phyloP scores from a whole-genome alignment of 2,888 invertebrate species.

The Xestoiulus laeticollis region DNA sequence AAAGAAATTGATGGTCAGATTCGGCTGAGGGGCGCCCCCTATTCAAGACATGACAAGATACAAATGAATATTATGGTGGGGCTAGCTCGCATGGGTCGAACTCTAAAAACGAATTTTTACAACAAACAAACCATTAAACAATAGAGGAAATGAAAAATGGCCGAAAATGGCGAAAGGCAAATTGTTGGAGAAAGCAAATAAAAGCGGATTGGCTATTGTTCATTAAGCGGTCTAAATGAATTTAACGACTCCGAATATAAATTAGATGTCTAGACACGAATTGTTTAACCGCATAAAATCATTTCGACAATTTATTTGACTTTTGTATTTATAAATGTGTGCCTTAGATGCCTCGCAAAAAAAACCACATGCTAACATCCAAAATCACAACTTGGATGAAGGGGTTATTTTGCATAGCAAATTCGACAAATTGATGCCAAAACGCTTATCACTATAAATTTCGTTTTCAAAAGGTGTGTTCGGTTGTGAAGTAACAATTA shows the following conservation, averaged over 20 bases:
- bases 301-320: slow-evolving; percentile 4
- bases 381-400: not conserved
- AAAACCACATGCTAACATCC: not conserved
- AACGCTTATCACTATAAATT: not conserved
- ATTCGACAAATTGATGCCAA: not conserved
- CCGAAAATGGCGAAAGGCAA: slow-evolving; percentile 32
- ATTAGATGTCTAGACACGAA: slow-evolving; percentile 14
- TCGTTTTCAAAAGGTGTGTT: too few relatives aligned
- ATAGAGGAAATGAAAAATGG: slow-evolving; percentile 1
- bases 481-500: not conserved
- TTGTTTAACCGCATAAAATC: not conserved
- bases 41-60: slow-evolving; percentile 34
- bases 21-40: slow-evolving; percentile 18
- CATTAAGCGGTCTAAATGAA: slow-evolving; percentile 36
- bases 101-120: not conserved
- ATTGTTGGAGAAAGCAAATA: slow-evolving; percentile 13
- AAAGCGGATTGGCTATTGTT: slow-evolving; percentile 28
- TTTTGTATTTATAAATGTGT: not conserved
- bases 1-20: slow-evolving; percentile 9
- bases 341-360: not conserved
- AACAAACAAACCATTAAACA: slow-evolving; percentile 30
- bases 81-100: not conserved
- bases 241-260: slow-evolving; percentile 41
- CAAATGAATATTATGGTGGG: slow-evolving; percentile 35
- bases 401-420: not conserved